Evolutionary conservation across 2,888 invertebrate genomes (phyloP).

Genomic region (Plebejus anna): DNA sequence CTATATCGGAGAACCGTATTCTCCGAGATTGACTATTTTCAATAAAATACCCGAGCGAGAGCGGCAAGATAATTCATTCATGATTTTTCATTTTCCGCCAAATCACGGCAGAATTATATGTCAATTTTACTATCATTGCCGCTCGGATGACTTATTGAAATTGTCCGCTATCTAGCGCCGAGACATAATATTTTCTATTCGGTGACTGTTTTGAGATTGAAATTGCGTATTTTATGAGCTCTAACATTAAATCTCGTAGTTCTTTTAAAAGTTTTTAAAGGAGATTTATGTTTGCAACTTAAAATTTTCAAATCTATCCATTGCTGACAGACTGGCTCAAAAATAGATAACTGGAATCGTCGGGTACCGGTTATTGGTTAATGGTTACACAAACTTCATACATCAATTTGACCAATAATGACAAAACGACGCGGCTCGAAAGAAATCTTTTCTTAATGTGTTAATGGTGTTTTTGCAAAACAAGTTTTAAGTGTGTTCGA

Average conservation of each 20-base stretch:
- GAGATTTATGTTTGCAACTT: neutral
- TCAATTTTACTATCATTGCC: slow-evolving; percentile 9
- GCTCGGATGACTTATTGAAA: slow-evolving; percentile 16
- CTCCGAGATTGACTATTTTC: slow-evolving; percentile 14
- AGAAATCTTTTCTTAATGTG: slow-evolving; percentile 17
- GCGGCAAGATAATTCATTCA: slow-evolving; percentile 16
- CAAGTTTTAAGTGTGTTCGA: slow-evolving; percentile 20
- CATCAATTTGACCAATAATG: slow-evolving; percentile 22
- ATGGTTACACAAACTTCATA: neutral
- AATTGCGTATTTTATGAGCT: slow-evolving; percentile 1
- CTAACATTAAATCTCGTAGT: neutral
- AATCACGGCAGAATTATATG: slow-evolving; percentile 9
- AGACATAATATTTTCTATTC: slow-evolving; percentile 4
- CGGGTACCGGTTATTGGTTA: slow-evolving; percentile 10
- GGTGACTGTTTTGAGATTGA: neutral
- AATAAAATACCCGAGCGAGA: slow-evolving; percentile 12
- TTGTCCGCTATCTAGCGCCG: slow-evolving; percentile 6
- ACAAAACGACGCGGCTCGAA: neutral
- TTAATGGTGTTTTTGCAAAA: slow-evolving; percentile 8
- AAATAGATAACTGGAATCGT: slow-evolving; percentile 9
- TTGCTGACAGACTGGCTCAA: neutral
- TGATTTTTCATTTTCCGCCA: slow-evolving; percentile 17
- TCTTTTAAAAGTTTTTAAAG: neutral
- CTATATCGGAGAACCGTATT: neutral
- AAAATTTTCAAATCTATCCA: neutral